A percentile compares a stretch with the other conserved stretches of the same genome.
phyloP scores from a whole-genome alignment of 2,888 invertebrate species.

The Acrobasis repandana region DNA sequence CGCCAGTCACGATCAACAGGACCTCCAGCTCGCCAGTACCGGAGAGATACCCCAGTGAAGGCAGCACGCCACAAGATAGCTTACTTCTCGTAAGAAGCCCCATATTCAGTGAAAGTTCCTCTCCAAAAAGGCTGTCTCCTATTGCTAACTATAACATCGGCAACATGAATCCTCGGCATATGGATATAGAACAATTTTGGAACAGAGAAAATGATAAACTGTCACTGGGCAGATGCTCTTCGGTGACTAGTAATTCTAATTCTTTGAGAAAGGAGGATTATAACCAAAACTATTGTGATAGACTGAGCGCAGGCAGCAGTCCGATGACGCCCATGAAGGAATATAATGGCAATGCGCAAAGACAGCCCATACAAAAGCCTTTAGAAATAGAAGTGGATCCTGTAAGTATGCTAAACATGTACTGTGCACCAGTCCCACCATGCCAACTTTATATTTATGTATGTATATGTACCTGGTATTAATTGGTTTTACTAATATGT shows the following conservation, averaged over 20 bases:
- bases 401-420: conserved; percentile 72
- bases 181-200: conserved; percentile 72
- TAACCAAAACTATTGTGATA: conserved; percentile 73
- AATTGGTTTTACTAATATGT: conserved; percentile 5
- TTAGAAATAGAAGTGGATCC: conserved; percentile 87
- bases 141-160: conserved; percentile 77
- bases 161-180: conserved; percentile 79
- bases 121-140: conserved; percentile 71
- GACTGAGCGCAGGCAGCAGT: conserved; percentile 62
- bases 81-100: conserved; percentile 64
- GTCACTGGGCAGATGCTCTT: conserved; percentile 61
- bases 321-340: conserved; percentile 62
- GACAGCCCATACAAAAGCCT: conserved; percentile 72
- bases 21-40: conserved; percentile 66
- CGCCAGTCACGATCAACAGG: conserved; percentile 57
- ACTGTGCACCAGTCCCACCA: conserved; percentile 20
- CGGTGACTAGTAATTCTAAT: conserved; percentile 58
- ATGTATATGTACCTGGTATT: conserved; percentile 19
- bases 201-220: conserved; percentile 59
- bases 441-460: conserved; percentile 24
- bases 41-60: conserved; percentile 46
- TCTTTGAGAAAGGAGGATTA: conserved; percentile 67
- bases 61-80: conserved; percentile 63
- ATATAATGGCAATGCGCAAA: conserved; percentile 67
- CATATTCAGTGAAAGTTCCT: conserved; percentile 73